phyloP scores from a whole-genome alignment of 2,888 invertebrate species.

The Podabrus alpinus region DNA sequence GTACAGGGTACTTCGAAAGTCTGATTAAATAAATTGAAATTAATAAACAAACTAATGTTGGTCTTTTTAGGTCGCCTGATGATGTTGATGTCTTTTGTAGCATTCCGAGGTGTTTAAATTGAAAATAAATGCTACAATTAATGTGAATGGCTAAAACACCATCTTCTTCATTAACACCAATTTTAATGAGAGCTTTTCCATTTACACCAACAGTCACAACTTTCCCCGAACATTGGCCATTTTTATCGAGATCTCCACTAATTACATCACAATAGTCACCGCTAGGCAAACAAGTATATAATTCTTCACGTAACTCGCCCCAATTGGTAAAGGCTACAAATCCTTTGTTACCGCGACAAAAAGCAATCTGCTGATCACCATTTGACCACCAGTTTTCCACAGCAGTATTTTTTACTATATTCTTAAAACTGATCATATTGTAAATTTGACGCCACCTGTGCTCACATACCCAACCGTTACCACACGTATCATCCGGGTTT shows the following conservation, averaged over 20 bases:
- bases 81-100: no score
- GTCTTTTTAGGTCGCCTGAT: no score
- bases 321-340: slow-evolving; percentile 68
- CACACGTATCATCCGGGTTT: slow-evolving; percentile 67
- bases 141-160: slow-evolving; percentile 73
- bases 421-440: slow-evolving; percentile 79
- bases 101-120: no score
- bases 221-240: slow-evolving; percentile 70
- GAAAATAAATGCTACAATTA: slow-evolving; percentile 35
- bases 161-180: slow-evolving; percentile 63
- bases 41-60: no score
- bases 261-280: slow-evolving; percentile 89
- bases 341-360: slow-evolving; percentile 71
- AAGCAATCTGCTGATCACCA: slow-evolving; percentile 79
- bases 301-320: not conserved
- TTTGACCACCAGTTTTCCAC: slow-evolving; percentile 71
- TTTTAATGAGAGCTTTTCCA: slow-evolving; percentile 62
- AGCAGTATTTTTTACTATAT: slow-evolving; percentile 63
- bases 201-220: slow-evolving; percentile 63
- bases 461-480: slow-evolving; percentile 81
- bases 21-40: no score
- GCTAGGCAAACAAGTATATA: slow-evolving; percentile 53
- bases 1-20: no score
- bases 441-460: slow-evolving; percentile 83
- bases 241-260: slow-evolving; percentile 63